A percentile compares a stretch with the other conserved stretches of the same genome.
Conservation (phyloP, 2,113 vertebrate species). For the Potamarius usumacintae region DNA sequence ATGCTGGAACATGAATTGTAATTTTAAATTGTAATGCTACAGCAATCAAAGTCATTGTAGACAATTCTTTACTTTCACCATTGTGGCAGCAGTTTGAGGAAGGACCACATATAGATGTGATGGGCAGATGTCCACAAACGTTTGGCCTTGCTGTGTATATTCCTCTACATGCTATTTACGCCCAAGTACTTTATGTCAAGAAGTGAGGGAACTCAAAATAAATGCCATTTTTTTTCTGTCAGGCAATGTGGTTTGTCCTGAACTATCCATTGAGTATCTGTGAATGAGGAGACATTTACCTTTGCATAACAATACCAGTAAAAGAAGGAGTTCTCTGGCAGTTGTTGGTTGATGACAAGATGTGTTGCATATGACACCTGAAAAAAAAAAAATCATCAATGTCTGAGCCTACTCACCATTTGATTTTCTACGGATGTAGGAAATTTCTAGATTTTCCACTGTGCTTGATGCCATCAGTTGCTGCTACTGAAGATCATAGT, state of each 20-base stretch:
- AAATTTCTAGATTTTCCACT: neutral
- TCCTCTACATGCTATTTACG: neutral
- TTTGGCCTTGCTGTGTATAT: neutral
- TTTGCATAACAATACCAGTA: neutral
- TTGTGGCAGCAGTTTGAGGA: neutral
- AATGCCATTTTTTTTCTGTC: neutral
- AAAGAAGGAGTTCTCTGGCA: neutral
- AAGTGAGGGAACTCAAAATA: neutral
- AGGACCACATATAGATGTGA: neutral
- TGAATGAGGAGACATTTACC: neutral
- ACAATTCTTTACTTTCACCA: neutral
- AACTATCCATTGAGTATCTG: neutral
- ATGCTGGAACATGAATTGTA: neutral
- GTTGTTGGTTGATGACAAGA: neutral
- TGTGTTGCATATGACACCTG: neutral
- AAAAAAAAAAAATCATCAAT: neutral
- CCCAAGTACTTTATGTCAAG: neutral
- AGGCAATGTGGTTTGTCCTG: neutral
- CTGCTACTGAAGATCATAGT: neutral
- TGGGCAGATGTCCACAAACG: neutral
- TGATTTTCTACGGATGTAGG: neutral
- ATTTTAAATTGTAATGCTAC: neutral
- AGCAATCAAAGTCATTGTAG: neutral
- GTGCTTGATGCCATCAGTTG: neutral
- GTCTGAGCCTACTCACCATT: neutral